A percentile compares a stretch with the other conserved stretches of the same genome.
These are phyloP conservation scores for Metellina segmentata DNA, from an alignment of 2,888 invertebrate genomes.

Conservation along the genomic window DNA sequence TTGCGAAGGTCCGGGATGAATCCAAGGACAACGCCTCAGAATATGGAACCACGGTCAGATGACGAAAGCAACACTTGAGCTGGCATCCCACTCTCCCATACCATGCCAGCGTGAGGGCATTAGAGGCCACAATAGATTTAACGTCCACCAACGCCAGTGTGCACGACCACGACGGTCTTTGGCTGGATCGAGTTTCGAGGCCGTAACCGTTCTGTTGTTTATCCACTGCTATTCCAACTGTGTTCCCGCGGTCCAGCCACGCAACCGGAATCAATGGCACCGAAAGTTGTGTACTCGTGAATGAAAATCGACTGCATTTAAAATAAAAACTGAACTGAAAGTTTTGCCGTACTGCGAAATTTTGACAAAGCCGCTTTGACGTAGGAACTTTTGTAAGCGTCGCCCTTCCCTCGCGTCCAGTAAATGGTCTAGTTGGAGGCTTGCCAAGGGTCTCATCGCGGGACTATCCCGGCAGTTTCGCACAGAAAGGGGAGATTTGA, in stretches of 20 bases:
- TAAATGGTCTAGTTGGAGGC: conserved; percentile 15
- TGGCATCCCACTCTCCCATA: too few relatives aligned
- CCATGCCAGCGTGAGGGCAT: too few relatives aligned
- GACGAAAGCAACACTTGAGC: too few relatives aligned
- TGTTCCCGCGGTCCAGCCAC: not conserved
- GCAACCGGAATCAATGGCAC: not conserved
- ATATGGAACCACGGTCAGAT: too few relatives aligned
- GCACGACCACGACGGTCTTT: too few relatives aligned
- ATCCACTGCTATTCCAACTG: too few relatives aligned
- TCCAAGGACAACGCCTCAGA: too few relatives aligned
- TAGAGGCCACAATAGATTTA: too few relatives aligned
- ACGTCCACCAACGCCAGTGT: too few relatives aligned
- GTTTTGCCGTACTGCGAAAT: not conserved
- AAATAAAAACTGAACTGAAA: not conserved
- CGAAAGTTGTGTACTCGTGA: not conserved
- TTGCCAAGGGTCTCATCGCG: conserved; percentile 41
- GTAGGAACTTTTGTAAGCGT: not conserved
- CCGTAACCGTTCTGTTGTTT: too few relatives aligned
- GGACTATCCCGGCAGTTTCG: not conserved
- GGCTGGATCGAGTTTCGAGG: too few relatives aligned
- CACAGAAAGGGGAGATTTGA: conserved; percentile 16
- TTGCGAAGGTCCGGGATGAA: too few relatives aligned
- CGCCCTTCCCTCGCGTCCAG: not conserved
- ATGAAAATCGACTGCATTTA: not conserved
- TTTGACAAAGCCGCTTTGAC: not conserved